Conservation (phyloP, 2,113 vertebrate genomes). For the Paedocypris sp. region DNA sequence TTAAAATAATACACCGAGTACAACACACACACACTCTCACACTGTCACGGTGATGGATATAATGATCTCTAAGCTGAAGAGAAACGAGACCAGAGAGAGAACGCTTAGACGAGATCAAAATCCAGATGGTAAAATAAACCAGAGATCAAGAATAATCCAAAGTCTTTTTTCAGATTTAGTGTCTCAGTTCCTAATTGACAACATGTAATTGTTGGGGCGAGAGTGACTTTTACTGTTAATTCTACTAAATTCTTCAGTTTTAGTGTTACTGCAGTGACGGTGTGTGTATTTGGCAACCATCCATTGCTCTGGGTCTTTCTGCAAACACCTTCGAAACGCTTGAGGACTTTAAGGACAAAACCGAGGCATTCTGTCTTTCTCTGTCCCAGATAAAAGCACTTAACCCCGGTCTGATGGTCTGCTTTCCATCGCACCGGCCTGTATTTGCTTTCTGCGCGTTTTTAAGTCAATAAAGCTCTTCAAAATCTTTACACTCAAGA, state of each 20-base stretch:
- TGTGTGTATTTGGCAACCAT: background rate
- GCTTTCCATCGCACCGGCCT: conserved; percentile 4
- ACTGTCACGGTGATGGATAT: conserved; percentile 49
- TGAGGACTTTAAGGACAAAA: conserved; percentile 8
- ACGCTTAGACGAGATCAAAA: conserved; percentile 5
- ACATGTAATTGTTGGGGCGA: too few species aligned
- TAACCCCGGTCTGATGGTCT: background rate
- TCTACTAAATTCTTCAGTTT: too few species aligned
- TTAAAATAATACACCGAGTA: conserved; percentile 28
- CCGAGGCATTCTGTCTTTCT: background rate
- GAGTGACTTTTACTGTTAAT: too few species aligned
- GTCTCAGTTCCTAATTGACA: too few species aligned
- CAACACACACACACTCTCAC: conserved; percentile 15
- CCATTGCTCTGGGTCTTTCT: conserved; percentile 15
- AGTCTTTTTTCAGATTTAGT: too few species aligned
- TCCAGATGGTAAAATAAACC: too few species aligned
- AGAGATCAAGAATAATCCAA: too few species aligned
- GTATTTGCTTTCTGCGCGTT: conserved; percentile 1
- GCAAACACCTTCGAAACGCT: conserved; percentile 12
- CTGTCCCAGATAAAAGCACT: background rate
- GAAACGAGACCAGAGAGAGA: conserved; percentile 18
- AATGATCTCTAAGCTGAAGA: conserved; percentile 50
- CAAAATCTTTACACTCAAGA: background rate
- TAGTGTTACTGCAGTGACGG: too few species aligned
- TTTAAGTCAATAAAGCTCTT: conserved; percentile 17